These are phyloP conservation scores for Chiridota heheva DNA, from an alignment of 35 echinoderm and acorn worm species.

Conservation along the genomic window DNA sequence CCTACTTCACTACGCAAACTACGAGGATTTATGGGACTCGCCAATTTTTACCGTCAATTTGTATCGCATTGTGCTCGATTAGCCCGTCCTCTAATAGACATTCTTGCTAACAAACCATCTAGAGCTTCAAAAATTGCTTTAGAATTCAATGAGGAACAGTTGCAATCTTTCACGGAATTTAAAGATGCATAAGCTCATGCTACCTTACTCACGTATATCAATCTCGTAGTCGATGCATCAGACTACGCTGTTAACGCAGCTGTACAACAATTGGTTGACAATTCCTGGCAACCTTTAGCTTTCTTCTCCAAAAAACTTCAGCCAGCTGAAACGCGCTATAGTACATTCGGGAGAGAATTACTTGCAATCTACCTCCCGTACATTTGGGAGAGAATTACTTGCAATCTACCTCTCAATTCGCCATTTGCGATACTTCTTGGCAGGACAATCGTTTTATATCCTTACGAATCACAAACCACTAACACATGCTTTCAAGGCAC, in stretches of 20 bases:
- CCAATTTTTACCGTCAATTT: constrained; percentile 38
- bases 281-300: constrained; percentile 22
- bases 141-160: neutral
- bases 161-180: neutral
- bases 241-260: constrained; percentile 25
- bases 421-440: neutral
- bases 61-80: constrained; percentile 23
- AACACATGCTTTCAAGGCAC: too few relatives aligned
- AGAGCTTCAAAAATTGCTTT: neutral
- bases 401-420: neutral
- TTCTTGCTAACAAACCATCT: neutral
- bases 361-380: too few relatives aligned
- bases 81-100: neutral
- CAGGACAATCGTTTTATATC: neutral
- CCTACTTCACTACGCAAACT: constrained; percentile 11
- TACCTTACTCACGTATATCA: neutral
- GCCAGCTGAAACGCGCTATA: constrained; percentile 37
- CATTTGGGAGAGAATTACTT: neutral
- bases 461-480: neutral
- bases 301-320: constrained; percentile 29
- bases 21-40: constrained; percentile 34
- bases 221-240: constrained; percentile 34
- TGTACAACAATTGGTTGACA: constrained; percentile 24
- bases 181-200: neutral
- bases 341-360: too few relatives aligned